Evolutionary conservation across 2,113 vertebrate genomes (phyloP).

Genomic region (Oxygymnocypris stewartii): DNA sequence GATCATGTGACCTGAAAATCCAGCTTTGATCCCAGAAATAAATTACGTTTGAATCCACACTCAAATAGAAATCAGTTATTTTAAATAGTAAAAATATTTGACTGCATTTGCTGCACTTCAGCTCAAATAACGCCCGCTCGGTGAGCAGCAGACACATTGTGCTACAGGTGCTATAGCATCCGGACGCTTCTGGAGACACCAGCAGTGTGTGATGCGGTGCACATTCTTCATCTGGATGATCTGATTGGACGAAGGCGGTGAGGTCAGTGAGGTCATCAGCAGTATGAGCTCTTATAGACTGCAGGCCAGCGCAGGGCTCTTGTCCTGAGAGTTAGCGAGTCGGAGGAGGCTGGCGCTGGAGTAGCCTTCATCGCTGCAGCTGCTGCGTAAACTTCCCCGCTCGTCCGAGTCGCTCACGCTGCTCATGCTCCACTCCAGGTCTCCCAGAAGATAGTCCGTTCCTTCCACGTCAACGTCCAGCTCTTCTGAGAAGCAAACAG

Average conservation of each 20-base stretch:
- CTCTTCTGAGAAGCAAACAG: slow-evolving; percentile 77
- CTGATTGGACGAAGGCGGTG: slow-evolving; percentile 9
- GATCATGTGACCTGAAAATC: too few relatives aligned
- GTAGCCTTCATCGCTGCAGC: slow-evolving; percentile 93
- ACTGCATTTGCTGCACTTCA: too few relatives aligned
- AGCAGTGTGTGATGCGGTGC: slow-evolving; percentile 42
- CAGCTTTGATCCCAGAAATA: too few relatives aligned
- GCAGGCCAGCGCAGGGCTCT: slow-evolving; percentile 71
- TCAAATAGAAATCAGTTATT: too few relatives aligned
- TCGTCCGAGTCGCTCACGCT: slow-evolving; percentile 92
- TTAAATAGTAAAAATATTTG: too few relatives aligned
- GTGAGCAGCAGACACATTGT: too few relatives aligned
- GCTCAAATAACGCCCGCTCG: too few relatives aligned
- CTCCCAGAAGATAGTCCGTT: slow-evolving; percentile 84
- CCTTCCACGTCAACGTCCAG: slow-evolving; percentile 82
- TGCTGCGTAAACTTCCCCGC: slow-evolving; percentile 86
- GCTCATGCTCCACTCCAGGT: slow-evolving; percentile 92
- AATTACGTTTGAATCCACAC: too few relatives aligned
- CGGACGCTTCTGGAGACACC: too few relatives aligned
- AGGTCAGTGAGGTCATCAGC: not conserved
- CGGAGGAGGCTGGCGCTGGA: slow-evolving; percentile 83
- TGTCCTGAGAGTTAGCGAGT: slow-evolving; percentile 76
- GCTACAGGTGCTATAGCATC: too few relatives aligned
- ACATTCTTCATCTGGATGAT: slow-evolving; percentile 49
- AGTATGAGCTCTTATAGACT: slow-evolving; percentile 75